Conservation (phyloP, 2,888 invertebrate species). For the Hoplodrina ambigua region DNA sequence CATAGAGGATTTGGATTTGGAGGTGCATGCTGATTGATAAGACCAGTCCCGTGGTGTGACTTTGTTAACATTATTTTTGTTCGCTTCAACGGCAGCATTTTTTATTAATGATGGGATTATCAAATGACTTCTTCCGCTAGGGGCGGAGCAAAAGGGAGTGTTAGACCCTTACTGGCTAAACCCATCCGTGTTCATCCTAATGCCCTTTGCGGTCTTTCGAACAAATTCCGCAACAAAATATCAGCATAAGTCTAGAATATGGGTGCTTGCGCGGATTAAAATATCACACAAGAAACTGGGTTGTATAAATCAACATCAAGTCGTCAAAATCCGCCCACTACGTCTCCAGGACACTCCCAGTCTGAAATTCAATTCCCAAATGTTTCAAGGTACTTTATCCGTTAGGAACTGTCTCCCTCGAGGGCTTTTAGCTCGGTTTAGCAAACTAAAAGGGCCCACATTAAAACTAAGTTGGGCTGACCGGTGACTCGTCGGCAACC, state of each 20-base stretch:
- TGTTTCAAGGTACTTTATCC: slow-evolving; percentile 50
- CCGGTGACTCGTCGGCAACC: slow-evolving; percentile 23
- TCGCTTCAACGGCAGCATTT: no score
- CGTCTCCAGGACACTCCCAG: slow-evolving; percentile 6
- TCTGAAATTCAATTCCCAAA: slow-evolving; percentile 53
- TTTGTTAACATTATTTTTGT: background rate
- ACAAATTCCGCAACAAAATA: no score
- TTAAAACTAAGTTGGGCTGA: slow-evolving; percentile 53
- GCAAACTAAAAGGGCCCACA: slow-evolving; percentile 49
- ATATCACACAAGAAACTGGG: background rate
- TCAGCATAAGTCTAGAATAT: no score
- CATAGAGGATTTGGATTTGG: slow-evolving; percentile 9
- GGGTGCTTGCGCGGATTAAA: no score
- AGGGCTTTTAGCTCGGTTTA: slow-evolving; percentile 47
- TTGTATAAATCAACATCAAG: background rate
- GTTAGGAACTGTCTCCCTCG: slow-evolving; percentile 36
- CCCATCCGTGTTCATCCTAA: no score
- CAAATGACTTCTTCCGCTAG: no score
- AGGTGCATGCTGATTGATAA: slow-evolving; percentile 22
- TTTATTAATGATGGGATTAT: no score
- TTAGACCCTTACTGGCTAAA: no score
- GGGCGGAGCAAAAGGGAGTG: no score
- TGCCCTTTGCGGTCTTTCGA: no score
- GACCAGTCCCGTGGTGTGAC: background rate
- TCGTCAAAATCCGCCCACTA: background rate